Conservation (phyloP, 2,113 vertebrate species). For the Machaerirhynchus nigripectus region DNA sequence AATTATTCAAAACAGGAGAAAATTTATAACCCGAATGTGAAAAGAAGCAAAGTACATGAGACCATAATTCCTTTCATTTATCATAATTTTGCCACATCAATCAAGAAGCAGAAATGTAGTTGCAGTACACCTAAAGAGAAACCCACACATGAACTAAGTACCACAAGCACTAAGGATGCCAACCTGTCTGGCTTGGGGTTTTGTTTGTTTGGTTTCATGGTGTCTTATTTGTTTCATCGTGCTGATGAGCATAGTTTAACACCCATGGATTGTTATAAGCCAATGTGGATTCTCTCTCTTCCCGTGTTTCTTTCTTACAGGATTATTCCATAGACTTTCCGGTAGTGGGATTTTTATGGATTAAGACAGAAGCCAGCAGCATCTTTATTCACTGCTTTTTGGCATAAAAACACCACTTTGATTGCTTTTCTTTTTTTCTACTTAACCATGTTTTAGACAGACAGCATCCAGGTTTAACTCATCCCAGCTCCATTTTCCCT, state of each 20-base stretch:
- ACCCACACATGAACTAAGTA: not conserved
- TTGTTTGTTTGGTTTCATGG: not conserved
- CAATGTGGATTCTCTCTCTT: not conserved
- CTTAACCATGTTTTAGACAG: slow-evolving; percentile 29
- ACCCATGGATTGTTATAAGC: not conserved
- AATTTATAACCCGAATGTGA: not conserved
- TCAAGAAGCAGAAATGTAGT: not conserved
- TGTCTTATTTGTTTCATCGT: not conserved
- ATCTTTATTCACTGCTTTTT: not conserved
- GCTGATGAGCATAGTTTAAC: not conserved
- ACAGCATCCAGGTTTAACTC: slow-evolving; percentile 22
- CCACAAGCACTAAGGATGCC: not conserved
- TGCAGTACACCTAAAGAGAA: not conserved
- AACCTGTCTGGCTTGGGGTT: not conserved
- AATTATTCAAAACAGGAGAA: not conserved
- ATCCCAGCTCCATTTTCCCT: not conserved
- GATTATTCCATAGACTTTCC: slow-evolving; percentile 9
- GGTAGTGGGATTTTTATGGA: slow-evolving; percentile 24
- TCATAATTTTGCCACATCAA: not conserved
- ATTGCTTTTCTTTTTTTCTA: slow-evolving; percentile 4
- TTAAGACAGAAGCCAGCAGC: slow-evolving; percentile 42
- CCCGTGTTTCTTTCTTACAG: slow-evolving; percentile 9
- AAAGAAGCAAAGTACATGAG: not conserved
- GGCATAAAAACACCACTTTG: slow-evolving; percentile 24
- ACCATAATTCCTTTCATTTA: not conserved